Conservation (phyloP, 2,797 vertebrate genomes). For the Hippoglossus hippoglossus region DNA sequence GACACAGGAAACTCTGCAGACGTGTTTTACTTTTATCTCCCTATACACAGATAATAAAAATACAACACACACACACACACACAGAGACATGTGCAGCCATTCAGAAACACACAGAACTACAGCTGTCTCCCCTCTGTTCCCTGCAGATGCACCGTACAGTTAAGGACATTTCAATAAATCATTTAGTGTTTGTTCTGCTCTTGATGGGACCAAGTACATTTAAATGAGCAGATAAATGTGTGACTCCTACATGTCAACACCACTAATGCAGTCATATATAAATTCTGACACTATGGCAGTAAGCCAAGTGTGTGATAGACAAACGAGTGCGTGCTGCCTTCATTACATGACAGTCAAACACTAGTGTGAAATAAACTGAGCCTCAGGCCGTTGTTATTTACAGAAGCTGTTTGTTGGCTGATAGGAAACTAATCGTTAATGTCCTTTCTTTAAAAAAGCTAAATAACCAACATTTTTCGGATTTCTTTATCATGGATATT, state of each 20-base stretch:
- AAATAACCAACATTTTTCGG: not conserved
- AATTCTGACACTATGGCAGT: constrained; percentile 6
- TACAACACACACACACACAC: constrained; percentile 3
- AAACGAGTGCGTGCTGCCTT: constrained; percentile 8
- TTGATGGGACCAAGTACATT: constrained; percentile 13
- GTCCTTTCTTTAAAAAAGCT: no score
- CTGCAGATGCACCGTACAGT: constrained; percentile 9
- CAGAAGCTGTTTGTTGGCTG: not conserved
- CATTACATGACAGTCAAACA: not conserved
- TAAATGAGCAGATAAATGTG: constrained; percentile 23
- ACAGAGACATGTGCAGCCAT: constrained; percentile 1
- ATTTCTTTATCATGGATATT: no score
- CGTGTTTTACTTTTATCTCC: constrained; percentile 22
- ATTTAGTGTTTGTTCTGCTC: constrained; percentile 18
- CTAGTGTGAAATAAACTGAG: not conserved
- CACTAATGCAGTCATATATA: constrained; percentile 14
- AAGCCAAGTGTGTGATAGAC: not conserved
- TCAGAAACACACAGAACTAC: constrained; percentile 4
- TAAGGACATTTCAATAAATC: constrained; percentile 22
- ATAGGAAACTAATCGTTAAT: no score
- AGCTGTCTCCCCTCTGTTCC: constrained; percentile 3
- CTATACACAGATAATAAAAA: constrained; percentile 13
- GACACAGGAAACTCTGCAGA: constrained; percentile 1
- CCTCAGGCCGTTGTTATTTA: not conserved
- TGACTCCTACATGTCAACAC: constrained; percentile 7